Conservation (phyloP, 2,797 vertebrate genomes). For the Melanotaenia parkinsoni region DNA sequence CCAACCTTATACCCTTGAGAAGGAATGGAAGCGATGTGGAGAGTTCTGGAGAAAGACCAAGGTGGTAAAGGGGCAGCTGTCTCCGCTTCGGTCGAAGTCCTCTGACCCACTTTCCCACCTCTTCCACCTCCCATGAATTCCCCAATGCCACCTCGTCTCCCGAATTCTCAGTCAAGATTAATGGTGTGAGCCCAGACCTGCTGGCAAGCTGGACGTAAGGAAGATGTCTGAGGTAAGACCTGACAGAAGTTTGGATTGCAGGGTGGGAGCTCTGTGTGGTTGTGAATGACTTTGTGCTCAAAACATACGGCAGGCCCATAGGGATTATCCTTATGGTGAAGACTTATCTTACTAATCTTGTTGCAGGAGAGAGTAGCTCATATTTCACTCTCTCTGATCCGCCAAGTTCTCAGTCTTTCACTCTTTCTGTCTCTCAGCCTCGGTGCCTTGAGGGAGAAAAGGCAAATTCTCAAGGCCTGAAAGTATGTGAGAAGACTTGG, state of each 20-base stretch:
- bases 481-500: conserved; percentile 82
- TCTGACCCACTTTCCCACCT: conserved; percentile 85
- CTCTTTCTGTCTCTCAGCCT: conserved; percentile 65
- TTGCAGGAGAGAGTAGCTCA: conserved; percentile 62
- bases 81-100: conserved; percentile 83
- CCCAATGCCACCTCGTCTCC: conserved; percentile 54
- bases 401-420: conserved; percentile 69
- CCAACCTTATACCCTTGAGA: conserved; percentile 58
- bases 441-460: conserved; percentile 70
- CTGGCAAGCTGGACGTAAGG: conserved; percentile 75
- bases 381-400: conserved; percentile 78
- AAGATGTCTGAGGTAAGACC: conserved; percentile 61
- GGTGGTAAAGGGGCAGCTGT: conserved; percentile 78
- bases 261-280: conserved; percentile 27
- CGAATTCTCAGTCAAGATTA: conserved; percentile 78
- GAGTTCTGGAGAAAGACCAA: conserved; percentile 63
- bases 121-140: conserved; percentile 61
- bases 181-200: conserved; percentile 81
- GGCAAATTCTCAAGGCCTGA: conserved; percentile 77
- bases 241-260: conserved; percentile 67
- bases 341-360: conserved; percentile 53
- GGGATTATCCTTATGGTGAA: conserved; percentile 63
- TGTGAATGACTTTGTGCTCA: conserved; percentile 44
- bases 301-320: conserved; percentile 64
- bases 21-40: conserved; percentile 27